These are phyloP conservation scores for Podarcis raffonei DNA, from an alignment of 2,113 vertebrate species.

Conservation along the genomic window DNA sequence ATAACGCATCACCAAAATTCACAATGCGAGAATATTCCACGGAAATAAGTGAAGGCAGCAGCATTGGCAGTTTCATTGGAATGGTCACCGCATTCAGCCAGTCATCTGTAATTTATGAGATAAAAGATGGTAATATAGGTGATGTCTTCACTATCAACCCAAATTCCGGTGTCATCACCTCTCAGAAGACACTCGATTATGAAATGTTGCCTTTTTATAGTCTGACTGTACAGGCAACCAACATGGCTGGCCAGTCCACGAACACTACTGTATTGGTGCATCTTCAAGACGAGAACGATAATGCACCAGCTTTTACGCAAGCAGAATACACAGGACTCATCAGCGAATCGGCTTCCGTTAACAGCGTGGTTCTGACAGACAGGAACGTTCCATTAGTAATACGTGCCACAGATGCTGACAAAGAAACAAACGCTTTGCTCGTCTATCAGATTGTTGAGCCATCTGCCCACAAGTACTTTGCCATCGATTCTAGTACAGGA, in stretches of 20 bases:
- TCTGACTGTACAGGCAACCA: slow-evolving; percentile 89
- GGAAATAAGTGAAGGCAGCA: slow-evolving; percentile 87
- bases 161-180: slow-evolving; percentile 91
- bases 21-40: slow-evolving; percentile 85
- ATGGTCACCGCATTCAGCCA: slow-evolving; percentile 88
- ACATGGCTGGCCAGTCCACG: slow-evolving; percentile 91
- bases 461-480: slow-evolving; percentile 89
- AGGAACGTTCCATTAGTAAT: slow-evolving; percentile 90
- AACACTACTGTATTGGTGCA: slow-evolving; percentile 87
- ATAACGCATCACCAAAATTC: slow-evolving; percentile 93
- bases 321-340: slow-evolving; percentile 87
- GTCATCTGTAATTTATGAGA: slow-evolving; percentile 93
- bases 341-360: slow-evolving; percentile 88
- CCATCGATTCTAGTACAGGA: slow-evolving; percentile 94
- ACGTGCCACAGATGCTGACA: slow-evolving; percentile 88
- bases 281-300: slow-evolving; percentile 95
- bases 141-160: slow-evolving; percentile 90
- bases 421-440: slow-evolving; percentile 89
- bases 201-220: slow-evolving; percentile 84
- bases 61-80: slow-evolving; percentile 86
- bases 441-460: slow-evolving; percentile 95
- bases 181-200: slow-evolving; percentile 89
- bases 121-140: slow-evolving; percentile 88
- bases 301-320: slow-evolving; percentile 85
- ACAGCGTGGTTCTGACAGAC: slow-evolving; percentile 89